Evolutionary conservation across 1,140 invertebrate species (phyloP).

Genomic region (Camponotus floridanus): DNA sequence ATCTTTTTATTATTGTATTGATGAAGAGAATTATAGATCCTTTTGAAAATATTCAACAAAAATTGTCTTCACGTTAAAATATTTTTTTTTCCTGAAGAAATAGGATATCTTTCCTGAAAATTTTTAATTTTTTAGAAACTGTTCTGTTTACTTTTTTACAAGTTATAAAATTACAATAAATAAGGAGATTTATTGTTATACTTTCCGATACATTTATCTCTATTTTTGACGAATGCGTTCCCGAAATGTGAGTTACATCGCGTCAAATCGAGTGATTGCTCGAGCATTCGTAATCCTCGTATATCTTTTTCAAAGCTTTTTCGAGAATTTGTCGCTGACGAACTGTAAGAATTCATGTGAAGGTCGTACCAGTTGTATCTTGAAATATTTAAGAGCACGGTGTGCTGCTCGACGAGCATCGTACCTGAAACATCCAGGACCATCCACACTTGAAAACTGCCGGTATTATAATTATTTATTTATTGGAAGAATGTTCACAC

Average conservation of each 20-base stretch:
- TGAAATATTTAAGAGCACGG: constrained; percentile 71
- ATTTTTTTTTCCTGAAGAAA: background rate
- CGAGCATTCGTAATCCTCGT: constrained; percentile 10
- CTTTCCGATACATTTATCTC: constrained; percentile 35
- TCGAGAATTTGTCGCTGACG: constrained; percentile 20
- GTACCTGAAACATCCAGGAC: constrained; percentile 36
- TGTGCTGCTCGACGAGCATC: constrained; percentile 49
- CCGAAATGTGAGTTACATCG: background rate
- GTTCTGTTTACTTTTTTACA: background rate
- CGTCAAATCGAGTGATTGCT: constrained; percentile 30
- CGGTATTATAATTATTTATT: constrained; percentile 71
- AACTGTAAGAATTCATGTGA: constrained; percentile 54
- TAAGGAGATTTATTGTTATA: background rate
- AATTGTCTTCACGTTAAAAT: background rate
- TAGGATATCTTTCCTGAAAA: background rate
- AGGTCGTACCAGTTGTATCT: constrained; percentile 56
- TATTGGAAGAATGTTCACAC: constrained; percentile 47
- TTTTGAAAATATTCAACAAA: background rate
- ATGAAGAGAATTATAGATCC: background rate
- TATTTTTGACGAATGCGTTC: constrained; percentile 2
- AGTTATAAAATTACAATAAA: background rate
- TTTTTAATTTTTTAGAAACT: constrained; percentile 9
- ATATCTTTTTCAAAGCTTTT: constrained; percentile 42
- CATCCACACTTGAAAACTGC: constrained; percentile 47
- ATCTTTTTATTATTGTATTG: background rate